Base-by-base conservation (phyloP, 2,797 vertebrate species). In the Petrocephalus sullivani region DNA sequence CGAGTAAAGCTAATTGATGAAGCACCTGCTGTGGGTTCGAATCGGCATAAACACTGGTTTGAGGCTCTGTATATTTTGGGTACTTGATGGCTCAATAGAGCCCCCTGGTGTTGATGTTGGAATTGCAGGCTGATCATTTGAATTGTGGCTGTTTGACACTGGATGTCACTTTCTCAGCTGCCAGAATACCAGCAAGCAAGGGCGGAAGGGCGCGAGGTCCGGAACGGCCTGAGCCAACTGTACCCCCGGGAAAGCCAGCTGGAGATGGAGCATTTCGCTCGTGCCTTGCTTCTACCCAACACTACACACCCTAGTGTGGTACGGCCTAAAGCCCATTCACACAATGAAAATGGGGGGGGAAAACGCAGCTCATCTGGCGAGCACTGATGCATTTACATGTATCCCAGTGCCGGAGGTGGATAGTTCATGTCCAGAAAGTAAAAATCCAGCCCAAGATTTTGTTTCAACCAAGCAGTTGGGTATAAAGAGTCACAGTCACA, bases 221-320 rank as follows among this genome's bases (percentile, higher is more conserved):
- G 97, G 56, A 90, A 8, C 87, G 91, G 90, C 83, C 95, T 98
- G 19, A 92, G 1, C 0, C 51, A 92, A 0, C 93, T 98, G 28
- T 93, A 94, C 90, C 58, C 91, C 0, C 90, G 86, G 87, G 94
- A 97, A 91, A 85, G 61, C 0, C 91, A 95, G 56, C 92, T 98
- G 21, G 96, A 98, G 2, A 90, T 95, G 88, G 90, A 95, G 7
- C 95, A 97, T 92, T 98, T 97, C 51, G 81, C 91, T 46, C 91
- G 16, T 58, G 97, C 97, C 0, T 95, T 99, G 60, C 92, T 89
- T 41, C 93, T 99, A 75, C 98, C 98, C 89, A 99, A 99, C 94
- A 91, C 90, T 90, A 95, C 97, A 19, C 97, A 98, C 91, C 97
- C 96, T 0, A 95, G 96, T 7, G 95, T 95, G 94, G 97, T 98